A percentile compares a stretch with the other conserved stretches of the same genome.
Conservation (phyloP, 2,797 vertebrate genomes). For the Vultur gryphus region DNA sequence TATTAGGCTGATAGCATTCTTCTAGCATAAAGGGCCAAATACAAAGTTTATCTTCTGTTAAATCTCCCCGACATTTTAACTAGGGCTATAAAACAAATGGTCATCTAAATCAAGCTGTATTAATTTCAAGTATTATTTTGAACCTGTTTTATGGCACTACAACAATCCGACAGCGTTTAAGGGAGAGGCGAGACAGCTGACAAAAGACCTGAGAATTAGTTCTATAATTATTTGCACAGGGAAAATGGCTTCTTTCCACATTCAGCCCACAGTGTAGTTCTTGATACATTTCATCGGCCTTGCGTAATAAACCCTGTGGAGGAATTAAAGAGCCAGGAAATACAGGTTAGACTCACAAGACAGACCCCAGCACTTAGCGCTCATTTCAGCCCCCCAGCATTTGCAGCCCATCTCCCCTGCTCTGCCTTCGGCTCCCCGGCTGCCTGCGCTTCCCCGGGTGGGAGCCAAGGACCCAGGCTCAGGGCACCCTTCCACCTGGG, state of each 20-base stretch:
- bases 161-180: not conserved
- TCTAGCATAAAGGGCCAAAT: constrained; percentile 3
- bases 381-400: not conserved
- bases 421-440: not conserved
- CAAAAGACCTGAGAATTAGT: constrained; percentile 29
- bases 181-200: not conserved
- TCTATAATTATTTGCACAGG: constrained; percentile 34
- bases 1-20: not conserved
- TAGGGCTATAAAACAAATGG: constrained; percentile 26
- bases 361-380: accelerated
- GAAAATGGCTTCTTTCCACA: constrained; percentile 12
- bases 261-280: not conserved
- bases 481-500: not conserved
- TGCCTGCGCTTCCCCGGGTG: not conserved
- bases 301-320: not conserved
- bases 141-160: not conserved
- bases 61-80: constrained; percentile 44
- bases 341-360: not conserved
- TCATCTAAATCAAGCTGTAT: constrained; percentile 51
- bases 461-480: not conserved
- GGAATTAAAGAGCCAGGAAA: constrained; percentile 38
- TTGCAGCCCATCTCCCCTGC: not conserved
- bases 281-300: constrained; percentile 7
- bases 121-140: constrained; percentile 56
- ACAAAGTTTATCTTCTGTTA: constrained; percentile 48